Evolutionary conservation across 2,113 vertebrate genomes (phyloP).

Genomic region (Dasyprocta punctata): DNA sequence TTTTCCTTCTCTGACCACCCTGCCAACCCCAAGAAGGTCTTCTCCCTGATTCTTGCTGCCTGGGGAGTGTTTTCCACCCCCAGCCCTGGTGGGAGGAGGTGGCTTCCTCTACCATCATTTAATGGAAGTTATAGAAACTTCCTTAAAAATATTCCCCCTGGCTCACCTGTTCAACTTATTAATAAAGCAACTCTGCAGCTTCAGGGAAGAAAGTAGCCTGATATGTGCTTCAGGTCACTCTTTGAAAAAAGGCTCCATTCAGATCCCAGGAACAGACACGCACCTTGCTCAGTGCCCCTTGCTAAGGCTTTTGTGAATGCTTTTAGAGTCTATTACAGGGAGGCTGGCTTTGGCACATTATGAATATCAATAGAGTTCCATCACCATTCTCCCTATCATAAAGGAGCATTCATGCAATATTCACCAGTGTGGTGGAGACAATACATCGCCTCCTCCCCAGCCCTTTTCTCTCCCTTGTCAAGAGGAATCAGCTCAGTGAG

Average conservation of each 20-base stretch:
- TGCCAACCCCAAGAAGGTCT: not conserved
- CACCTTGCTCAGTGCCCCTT: not conserved
- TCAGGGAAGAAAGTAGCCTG: not conserved
- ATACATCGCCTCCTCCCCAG: not conserved
- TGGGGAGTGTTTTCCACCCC: not conserved
- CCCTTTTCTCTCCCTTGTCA: slow-evolving; percentile 54
- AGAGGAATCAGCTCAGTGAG: slow-evolving; percentile 48
- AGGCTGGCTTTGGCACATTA: slow-evolving; percentile 60
- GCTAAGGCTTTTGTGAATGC: slow-evolving; percentile 67
- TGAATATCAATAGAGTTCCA: slow-evolving; percentile 60
- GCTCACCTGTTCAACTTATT: slow-evolving; percentile 42
- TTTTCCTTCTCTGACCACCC: not conserved
- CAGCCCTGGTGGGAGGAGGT: not conserved
- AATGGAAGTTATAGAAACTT: slow-evolving; percentile 54
- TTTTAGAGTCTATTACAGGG: slow-evolving; percentile 55
- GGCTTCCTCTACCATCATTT: not conserved
- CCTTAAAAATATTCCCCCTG: not conserved
- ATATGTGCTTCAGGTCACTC: not conserved
- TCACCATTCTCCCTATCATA: slow-evolving; percentile 54
- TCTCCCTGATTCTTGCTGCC: not conserved
- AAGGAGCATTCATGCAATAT: slow-evolving; percentile 63
- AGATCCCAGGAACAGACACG: slow-evolving; percentile 16
- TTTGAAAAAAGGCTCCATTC: not conserved
- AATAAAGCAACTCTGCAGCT: slow-evolving; percentile 14
- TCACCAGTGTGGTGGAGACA: slow-evolving; percentile 46